Conservation (phyloP, 2,797 vertebrate genomes). For the Tamandua tetradactyla region DNA sequence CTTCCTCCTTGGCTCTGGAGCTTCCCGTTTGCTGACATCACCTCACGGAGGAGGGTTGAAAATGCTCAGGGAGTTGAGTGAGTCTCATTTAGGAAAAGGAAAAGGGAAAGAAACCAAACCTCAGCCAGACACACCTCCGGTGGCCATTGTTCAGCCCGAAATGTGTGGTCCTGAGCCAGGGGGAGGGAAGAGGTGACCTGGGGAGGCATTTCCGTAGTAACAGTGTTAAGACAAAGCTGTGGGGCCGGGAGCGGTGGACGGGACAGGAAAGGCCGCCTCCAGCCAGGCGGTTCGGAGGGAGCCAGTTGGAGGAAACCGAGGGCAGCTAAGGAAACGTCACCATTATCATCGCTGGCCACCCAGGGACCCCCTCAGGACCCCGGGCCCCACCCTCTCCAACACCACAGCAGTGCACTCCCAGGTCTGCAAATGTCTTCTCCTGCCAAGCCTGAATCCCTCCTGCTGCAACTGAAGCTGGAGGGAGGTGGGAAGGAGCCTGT, state of each 20-base stretch:
- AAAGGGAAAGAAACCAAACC: slow-evolving; percentile 53
- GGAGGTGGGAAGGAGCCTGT: background rate
- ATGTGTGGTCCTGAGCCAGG: slow-evolving; percentile 43
- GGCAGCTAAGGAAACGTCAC: background rate
- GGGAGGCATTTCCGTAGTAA: slow-evolving; percentile 73
- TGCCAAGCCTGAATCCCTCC: background rate
- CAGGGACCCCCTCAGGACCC: background rate
- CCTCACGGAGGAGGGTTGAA: slow-evolving; percentile 76
- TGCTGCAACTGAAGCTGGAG: background rate
- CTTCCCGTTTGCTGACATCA: slow-evolving; percentile 83
- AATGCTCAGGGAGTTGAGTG: slow-evolving; percentile 70
- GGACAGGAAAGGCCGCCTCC: slow-evolving; percentile 30
- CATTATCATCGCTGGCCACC: background rate
- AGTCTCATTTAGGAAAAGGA: slow-evolving; percentile 64
- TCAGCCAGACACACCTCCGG: slow-evolving; percentile 60
- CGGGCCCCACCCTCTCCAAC: background rate
- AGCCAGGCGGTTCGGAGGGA: background rate
- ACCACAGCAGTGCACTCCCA: background rate
- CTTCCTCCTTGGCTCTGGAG: slow-evolving; percentile 78
- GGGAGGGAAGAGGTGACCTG: slow-evolving; percentile 75
- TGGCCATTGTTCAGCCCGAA: slow-evolving; percentile 63
- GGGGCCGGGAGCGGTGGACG: slow-evolving; percentile 37
- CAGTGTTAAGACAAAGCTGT: slow-evolving; percentile 50
- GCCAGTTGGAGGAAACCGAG: slow-evolving; percentile 33
- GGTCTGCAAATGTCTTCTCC: slow-evolving; percentile 46